Percentiles rank a stretch among this genome's conserved stretches.
Evolutionary conservation across 2,888 invertebrate genomes (phyloP).

Genomic region (Caenorhabditis sp.): DNA sequence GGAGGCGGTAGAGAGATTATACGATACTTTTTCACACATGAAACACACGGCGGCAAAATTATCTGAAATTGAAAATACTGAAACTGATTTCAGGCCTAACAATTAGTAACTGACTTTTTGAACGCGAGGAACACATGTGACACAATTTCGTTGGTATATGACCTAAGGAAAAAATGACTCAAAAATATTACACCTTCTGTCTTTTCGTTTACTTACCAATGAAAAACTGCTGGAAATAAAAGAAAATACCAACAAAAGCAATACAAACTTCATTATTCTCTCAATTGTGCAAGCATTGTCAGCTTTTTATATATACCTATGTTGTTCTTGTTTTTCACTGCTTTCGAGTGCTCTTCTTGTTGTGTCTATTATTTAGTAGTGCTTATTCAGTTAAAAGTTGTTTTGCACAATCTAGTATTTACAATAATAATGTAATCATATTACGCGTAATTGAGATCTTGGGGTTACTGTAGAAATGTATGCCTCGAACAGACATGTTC

Average conservation of each 20-base stretch:
- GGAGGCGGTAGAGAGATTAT: no score
- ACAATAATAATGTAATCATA: background rate
- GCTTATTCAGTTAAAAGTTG: background rate
- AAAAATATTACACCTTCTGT: background rate
- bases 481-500: no score
- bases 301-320: background rate
- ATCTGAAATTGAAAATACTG: background rate
- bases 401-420: background rate
- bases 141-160: background rate
- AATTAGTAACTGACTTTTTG: background rate
- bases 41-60: no score
- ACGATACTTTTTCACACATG: no score
- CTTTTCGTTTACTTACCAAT: background rate
- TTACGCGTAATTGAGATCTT: background rate
- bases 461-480: background rate
- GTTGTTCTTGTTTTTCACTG: background rate
- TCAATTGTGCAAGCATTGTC: background rate
- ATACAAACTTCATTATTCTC: background rate
- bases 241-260: background rate
- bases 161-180: background rate
- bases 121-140: background rate
- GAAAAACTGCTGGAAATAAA: background rate
- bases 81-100: background rate
- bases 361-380: background rate
- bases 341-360: background rate